Evolutionary conservation across 2,888 invertebrate species (phyloP).

Genomic region (Spisula subtruncata): DNA sequence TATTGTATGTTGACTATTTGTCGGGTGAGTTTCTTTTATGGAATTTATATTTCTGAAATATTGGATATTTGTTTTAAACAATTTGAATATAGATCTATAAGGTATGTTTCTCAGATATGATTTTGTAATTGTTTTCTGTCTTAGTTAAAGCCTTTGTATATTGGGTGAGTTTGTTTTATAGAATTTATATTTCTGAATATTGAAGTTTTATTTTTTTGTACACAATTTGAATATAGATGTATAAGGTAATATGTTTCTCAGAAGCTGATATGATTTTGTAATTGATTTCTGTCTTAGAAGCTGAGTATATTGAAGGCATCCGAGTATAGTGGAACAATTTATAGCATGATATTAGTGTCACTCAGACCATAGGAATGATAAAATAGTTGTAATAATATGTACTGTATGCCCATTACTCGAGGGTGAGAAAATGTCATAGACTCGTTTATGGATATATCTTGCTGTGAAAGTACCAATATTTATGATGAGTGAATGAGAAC

Average conservation of each 20-base stretch:
- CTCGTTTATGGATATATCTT: too few relatives aligned
- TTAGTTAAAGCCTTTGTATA: too few relatives aligned
- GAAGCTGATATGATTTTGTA: neutral
- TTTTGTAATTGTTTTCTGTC: neutral
- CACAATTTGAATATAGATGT: too few relatives aligned
- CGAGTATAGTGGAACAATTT: neutral
- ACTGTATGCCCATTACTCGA: too few relatives aligned
- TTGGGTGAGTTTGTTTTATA: neutral
- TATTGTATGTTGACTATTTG: neutral
- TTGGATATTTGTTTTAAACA: slow-evolving; percentile 7
- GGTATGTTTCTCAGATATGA: neutral
- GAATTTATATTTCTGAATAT: slow-evolving; percentile 11
- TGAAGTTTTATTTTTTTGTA: neutral
- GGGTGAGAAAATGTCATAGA: too few relatives aligned
- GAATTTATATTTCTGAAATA: slow-evolving; percentile 5
- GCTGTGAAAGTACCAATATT: too few relatives aligned
- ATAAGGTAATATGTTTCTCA: too few relatives aligned
- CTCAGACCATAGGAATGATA: too few relatives aligned
- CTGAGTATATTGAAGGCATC: neutral
- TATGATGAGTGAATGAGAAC: too few relatives aligned
- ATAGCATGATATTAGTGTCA: neutral
- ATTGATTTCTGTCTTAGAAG: neutral
- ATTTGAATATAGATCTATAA: too few relatives aligned
- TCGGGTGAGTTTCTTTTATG: slow-evolving; percentile 7
- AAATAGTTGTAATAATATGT: too few relatives aligned